These are phyloP conservation scores for Hemaris fuciformis DNA, from an alignment of 2,888 invertebrate genomes.

Conservation along the genomic window DNA sequence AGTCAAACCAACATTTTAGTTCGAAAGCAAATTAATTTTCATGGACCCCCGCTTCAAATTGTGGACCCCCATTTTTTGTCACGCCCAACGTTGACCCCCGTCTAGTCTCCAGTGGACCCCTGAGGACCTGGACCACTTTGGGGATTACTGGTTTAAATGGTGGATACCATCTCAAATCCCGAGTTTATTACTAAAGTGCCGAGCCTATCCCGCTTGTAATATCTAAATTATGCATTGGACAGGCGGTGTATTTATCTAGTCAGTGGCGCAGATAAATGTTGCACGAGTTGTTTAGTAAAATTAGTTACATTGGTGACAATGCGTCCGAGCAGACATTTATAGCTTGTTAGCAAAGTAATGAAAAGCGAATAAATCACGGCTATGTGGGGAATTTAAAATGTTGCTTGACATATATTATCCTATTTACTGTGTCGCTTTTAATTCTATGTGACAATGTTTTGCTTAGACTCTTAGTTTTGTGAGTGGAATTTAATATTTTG, in stretches of 20 bases:
- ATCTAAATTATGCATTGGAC: neutral
- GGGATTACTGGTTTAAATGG: too few species aligned
- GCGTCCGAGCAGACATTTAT: neutral
- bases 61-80: too few species aligned
- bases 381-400: neutral
- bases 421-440: neutral
- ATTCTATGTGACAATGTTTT: neutral
- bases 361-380: conserved; percentile 2
- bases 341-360: neutral
- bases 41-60: too few species aligned
- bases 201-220: too few species aligned
- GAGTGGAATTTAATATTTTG: neutral
- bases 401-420: neutral
- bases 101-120: too few species aligned
- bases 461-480: neutral
- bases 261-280: neutral
- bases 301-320: neutral
- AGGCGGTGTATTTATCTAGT: neutral
- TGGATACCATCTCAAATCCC: too few species aligned
- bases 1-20: too few species aligned
- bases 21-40: too few species aligned
- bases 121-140: too few species aligned
- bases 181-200: too few species aligned
- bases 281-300: neutral
- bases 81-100: too few species aligned